Base-by-base conservation (phyloP, 2,888 invertebrate species). In the Anthophora plumipes region DNA sequence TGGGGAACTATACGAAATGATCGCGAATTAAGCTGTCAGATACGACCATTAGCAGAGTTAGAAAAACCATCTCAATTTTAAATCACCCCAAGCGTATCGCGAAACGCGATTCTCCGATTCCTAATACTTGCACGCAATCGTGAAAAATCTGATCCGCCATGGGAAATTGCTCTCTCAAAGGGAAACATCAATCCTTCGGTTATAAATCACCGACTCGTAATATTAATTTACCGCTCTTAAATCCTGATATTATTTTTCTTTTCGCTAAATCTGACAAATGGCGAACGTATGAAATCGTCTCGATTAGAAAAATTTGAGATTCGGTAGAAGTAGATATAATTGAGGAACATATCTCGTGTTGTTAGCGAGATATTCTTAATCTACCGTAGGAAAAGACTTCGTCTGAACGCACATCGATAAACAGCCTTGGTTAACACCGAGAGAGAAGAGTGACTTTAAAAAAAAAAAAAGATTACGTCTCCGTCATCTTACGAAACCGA, bases 1-100 rank as follows among this genome's bases (percentile, higher is more conserved):
- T 39, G 63, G 59, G 74, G 57, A 57, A 71, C 74, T 46, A 69
- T 81, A n/a, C 39, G 71, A 71, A 81, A 70, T 43, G 70, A 81
- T 57, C 8, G 59, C 69, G 61, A 74, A 80, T 80, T 67, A 81
- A 70, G 46, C 39, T 50, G 68, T 66, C 72, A 37, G 72, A 82
- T 76, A 64, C 54, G 25, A 20, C 41, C 12, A 59, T 66, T 76
- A 69, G 66, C 31, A 52, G 54, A 25, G 17, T 52, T 41, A 37
- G 59, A 64, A 55, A 70, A 74, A 61, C 31, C 59, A 43, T 54
- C 39, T 52, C 22, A 17, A 17, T 39, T 48, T 37, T 14, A 46
- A 50, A 60, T 67, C 57, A 52, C n/a, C 7, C n/a, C 39, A 17
- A 22, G 22, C 25, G 50, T 37, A 52, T 75, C 43, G 61, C 50